These are phyloP conservation scores for Cotesia chilonis DNA, from an alignment of 1,140 invertebrate genomes.

Conservation along the genomic window DNA sequence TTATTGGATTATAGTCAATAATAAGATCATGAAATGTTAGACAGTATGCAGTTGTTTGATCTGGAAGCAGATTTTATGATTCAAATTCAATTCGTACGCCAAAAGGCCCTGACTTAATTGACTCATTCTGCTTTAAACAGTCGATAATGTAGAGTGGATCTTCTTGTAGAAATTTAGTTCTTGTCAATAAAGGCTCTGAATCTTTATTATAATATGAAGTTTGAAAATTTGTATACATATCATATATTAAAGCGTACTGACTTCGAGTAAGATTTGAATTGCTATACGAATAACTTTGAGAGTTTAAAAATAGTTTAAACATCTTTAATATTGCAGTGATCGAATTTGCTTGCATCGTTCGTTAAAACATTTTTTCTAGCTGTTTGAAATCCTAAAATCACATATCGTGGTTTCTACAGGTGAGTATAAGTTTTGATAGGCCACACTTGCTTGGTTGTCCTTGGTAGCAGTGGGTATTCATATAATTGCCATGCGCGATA, in stretches of 20 bases:
- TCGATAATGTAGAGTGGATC: not conserved
- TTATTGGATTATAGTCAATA: not conserved
- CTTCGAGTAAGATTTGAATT: constrained; percentile 25
- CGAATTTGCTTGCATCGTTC: no score
- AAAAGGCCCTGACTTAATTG: not conserved
- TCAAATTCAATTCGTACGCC: constrained; percentile 1
- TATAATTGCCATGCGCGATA: constrained; percentile 37
- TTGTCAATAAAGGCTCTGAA: not conserved
- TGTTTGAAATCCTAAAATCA: not conserved
- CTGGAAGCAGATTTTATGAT: not conserved
- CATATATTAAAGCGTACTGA: constrained; percentile 2
- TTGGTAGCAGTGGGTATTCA: constrained; percentile 48
- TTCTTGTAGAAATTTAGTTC: not conserved
- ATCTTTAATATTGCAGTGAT: constrained; percentile 31
- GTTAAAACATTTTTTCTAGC: no score
- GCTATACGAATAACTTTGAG: constrained; percentile 34
- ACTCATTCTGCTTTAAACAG: not conserved
- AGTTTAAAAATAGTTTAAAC: constrained; percentile 40
- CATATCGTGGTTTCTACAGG: constrained; percentile 37
- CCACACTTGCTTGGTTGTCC: constrained; percentile 46
- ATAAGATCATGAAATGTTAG: not conserved
- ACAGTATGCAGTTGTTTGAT: not conserved
- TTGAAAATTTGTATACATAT: constrained; percentile 36
- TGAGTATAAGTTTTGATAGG: constrained; percentile 28
- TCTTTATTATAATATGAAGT: constrained; percentile 28